phyloP scores from a whole-genome alignment of 1,140 invertebrate genomes.

The Aplysia californica region DNA sequence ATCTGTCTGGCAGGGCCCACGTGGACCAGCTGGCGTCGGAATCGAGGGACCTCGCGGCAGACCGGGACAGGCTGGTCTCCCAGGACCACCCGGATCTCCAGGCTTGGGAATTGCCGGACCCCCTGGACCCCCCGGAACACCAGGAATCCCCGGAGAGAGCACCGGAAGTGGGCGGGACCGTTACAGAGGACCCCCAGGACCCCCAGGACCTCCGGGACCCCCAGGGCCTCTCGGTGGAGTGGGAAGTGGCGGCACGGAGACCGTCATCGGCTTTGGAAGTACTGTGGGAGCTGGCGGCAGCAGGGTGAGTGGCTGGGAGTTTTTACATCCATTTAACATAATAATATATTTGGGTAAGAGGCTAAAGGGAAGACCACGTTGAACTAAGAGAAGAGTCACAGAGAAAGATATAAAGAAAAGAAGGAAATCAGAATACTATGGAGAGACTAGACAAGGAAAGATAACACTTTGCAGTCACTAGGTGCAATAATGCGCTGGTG shows the following conservation, averaged over 20 bases:
- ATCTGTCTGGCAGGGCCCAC: neutral
- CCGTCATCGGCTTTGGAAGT: conserved; percentile 1
- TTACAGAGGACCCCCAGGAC: neutral
- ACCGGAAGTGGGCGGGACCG: neutral
- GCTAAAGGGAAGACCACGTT: too few relatives aligned
- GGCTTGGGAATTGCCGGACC: neutral
- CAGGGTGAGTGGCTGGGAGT: conserved; percentile 4
- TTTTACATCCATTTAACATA: too few relatives aligned
- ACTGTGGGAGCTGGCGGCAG: conserved; percentile 6
- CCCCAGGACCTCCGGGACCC: conserved; percentile 1
- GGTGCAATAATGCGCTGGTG: too few relatives aligned
- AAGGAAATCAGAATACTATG: too few relatives aligned
- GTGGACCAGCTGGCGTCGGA: neutral
- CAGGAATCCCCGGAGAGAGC: neutral
- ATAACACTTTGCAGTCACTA: too few relatives aligned
- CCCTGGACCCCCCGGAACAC: neutral
- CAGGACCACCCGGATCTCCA: neutral
- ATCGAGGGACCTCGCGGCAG: conserved; percentile 3
- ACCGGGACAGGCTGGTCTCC: neutral
- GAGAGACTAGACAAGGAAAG: too few relatives aligned
- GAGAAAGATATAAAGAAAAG: too few relatives aligned
- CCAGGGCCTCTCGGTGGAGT: neutral
- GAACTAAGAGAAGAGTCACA: too few relatives aligned
- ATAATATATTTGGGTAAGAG: too few relatives aligned
- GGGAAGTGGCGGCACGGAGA: neutral